Evolutionary conservation across 2,113 vertebrate genomes (phyloP), one percentile per base, ranked within the genome.

Genomic region (Lepus europaeus): DNA sequence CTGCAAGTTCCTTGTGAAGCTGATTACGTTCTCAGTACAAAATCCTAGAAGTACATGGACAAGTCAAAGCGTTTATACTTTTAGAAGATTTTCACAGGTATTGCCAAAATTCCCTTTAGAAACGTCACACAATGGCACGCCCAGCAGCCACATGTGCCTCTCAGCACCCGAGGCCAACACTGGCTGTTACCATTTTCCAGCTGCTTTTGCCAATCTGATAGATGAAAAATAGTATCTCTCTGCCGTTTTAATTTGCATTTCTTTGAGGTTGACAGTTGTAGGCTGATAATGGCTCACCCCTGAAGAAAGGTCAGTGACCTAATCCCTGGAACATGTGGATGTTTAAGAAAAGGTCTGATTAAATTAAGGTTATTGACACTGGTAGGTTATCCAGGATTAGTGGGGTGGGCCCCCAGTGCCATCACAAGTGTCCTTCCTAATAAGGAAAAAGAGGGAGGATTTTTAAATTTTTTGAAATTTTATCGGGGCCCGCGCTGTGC

Each of bases 181-280:
- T 89, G 31, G 51, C 25, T 68, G 70, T 74, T 33, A 51, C n/a
- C 33, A 27, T 23, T 91, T 19, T 51, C 45, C 45, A 66, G 69
- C 49, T 72, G 17, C 80, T 14, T 69, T 80, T 93, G 95, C 96
- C 94, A 93, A 90, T 92, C 96, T 79, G 88, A 96, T 85, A 90
- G 90, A 61, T 36, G 66, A 85, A 74, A 96, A 94, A 85, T 16
- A 9, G 3, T 77, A n/a, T 39, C 64, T 93, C 94, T 56, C 3
- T 29, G 83, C 19, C 69, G 25, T 68, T 90, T 88, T 61, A 25
- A 25, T 86, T 61, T 92, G 87, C 74, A 92, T 96, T 87, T 96
- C 95, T 96, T 89, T 6, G 4, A 86, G 69, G 77, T 39, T 89
- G 77, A 64, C 36, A 70, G 83, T 25, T 78, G 84, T 66, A 63